These are phyloP conservation scores for Ictidomys tridecemlineatus DNA, from an alignment of 2,113 vertebrate genomes.

Conservation along the genomic window DNA sequence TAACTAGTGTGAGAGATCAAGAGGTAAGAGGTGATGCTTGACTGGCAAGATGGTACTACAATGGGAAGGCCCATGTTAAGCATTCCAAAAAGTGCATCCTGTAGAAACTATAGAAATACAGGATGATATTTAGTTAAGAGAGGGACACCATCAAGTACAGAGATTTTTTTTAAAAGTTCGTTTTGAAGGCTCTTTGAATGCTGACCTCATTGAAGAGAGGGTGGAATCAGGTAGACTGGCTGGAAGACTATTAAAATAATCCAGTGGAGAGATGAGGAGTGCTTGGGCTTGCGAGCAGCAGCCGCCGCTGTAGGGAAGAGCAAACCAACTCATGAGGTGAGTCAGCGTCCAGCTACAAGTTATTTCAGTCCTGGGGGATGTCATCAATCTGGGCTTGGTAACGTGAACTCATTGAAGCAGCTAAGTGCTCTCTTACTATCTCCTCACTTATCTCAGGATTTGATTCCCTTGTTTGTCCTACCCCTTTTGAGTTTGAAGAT, in stretches of 20 bases:
- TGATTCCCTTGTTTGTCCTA: conserved; percentile 82
- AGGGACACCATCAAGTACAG: fast-evolving
- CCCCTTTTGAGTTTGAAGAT: conserved; percentile 76
- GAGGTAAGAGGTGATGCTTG: neutral
- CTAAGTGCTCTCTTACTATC: conserved; percentile 79
- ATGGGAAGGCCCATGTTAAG: fast-evolving
- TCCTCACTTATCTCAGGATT: conserved; percentile 76
- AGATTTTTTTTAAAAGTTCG: neutral
- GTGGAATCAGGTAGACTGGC: neutral
- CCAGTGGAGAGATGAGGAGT: neutral
- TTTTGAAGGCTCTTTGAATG: neutral
- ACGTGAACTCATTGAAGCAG: conserved; percentile 73
- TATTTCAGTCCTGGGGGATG: conserved; percentile 60
- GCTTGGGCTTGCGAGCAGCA: neutral
- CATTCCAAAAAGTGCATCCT: neutral
- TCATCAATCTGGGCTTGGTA: conserved; percentile 65
- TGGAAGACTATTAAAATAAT: neutral
- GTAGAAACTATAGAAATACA: neutral
- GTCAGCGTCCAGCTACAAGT: conserved; percentile 25
- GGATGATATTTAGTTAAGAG: neutral
- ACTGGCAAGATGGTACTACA: neutral
- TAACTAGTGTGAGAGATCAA: neutral
- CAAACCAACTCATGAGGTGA: neutral
- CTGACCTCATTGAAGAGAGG: neutral
- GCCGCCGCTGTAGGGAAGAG: neutral